Evolutionary conservation across 2,888 invertebrate species (phyloP).

Genomic region (Hartigia nigra): DNA sequence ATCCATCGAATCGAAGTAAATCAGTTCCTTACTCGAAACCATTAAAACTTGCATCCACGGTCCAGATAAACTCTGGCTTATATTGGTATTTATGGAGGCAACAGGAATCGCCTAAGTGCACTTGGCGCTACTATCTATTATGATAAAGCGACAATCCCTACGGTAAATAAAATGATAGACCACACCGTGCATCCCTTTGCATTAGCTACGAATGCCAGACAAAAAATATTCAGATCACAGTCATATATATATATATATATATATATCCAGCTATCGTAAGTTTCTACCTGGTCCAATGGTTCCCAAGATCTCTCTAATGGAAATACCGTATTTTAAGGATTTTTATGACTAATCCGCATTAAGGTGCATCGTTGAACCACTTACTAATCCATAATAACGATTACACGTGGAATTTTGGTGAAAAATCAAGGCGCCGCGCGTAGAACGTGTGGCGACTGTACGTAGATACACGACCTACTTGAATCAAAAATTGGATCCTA

Average conservation of each 20-base stretch:
- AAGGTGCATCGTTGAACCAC: background rate
- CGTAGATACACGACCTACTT: background rate
- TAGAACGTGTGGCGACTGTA: background rate
- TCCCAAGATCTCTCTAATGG: background rate
- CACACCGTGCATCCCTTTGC: background rate
- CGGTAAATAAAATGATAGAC: constrained; percentile 1
- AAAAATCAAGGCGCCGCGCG: background rate
- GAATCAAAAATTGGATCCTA: background rate
- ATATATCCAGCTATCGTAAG: background rate
- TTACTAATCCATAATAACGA: background rate
- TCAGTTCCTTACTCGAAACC: constrained; percentile 13
- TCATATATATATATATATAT: background rate
- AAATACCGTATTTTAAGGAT: background rate
- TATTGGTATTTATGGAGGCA: constrained; percentile 21
- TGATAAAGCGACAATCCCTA: background rate
- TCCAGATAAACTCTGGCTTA: constrained; percentile 10
- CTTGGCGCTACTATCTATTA: constrained; percentile 10
- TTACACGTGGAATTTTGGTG: background rate
- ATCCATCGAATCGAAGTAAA: constrained; percentile 17
- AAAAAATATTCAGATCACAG: background rate
- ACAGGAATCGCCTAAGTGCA: constrained; percentile 19
- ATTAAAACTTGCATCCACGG: constrained; percentile 10
- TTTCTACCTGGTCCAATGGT: background rate
- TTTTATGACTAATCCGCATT: constrained; percentile 3
- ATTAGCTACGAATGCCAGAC: background rate